Evolutionary conservation across 1,140 invertebrate species (phyloP).

Genomic region (Trichogramma pretiosum): DNA sequence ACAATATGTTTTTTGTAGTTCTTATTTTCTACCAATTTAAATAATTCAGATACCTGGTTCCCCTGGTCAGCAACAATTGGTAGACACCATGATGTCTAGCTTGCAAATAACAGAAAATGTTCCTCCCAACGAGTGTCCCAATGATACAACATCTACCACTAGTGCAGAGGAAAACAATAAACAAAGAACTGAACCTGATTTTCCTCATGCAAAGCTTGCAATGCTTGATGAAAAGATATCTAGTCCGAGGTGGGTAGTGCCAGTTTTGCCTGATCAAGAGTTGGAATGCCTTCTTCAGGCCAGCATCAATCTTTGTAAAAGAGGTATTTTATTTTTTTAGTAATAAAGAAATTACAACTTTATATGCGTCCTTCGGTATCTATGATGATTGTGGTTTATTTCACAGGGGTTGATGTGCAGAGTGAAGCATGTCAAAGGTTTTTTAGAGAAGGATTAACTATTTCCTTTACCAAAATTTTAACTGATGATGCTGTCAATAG

Average conservation of each 20-base stretch:
- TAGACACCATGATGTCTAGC: conserved; percentile 40
- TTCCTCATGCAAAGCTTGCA: conserved; percentile 78
- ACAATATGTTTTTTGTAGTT: not conserved
- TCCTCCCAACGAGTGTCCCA: conserved; percentile 33
- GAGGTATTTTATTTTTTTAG: conserved; percentile 46
- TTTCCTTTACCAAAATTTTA: conserved; percentile 94
- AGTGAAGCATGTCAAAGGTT: conserved; percentile 89
- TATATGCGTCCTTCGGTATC: not conserved
- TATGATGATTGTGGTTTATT: conserved; percentile 6
- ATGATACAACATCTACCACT: conserved; percentile 29
- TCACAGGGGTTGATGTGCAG: conserved; percentile 73
- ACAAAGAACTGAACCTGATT: conserved; percentile 56
- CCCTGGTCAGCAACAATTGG: conserved; percentile 42
- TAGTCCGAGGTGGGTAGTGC: conserved; percentile 91
- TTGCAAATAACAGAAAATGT: conserved; percentile 41
- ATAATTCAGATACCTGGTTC: conserved; percentile 39
- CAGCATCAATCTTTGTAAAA: conserved; percentile 75
- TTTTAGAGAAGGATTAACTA: conserved; percentile 87
- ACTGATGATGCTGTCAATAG: conserved; percentile 97
- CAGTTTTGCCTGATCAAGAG: conserved; percentile 92
- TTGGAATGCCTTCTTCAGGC: conserved; percentile 85
- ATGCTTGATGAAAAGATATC: conserved; percentile 92
- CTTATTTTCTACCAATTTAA: not conserved
- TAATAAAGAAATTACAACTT: not conserved
- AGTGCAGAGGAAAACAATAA: conserved; percentile 41